These are phyloP conservation scores for Drosophila formosana DNA, from an alignment of 2,888 invertebrate genomes.

Conservation along the genomic window DNA sequence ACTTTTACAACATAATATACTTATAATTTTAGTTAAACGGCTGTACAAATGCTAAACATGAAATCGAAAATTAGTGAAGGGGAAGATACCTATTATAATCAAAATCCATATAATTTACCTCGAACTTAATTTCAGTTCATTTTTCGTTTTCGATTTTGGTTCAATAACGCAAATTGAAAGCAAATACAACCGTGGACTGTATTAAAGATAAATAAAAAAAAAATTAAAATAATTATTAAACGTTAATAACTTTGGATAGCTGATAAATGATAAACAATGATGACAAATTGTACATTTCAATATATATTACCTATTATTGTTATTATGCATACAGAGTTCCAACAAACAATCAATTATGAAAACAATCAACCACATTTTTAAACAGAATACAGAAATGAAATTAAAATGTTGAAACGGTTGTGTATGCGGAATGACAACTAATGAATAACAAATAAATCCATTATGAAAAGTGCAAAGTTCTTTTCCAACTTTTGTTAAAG, in stretches of 20 bases:
- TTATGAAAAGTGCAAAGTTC: conserved; percentile 13
- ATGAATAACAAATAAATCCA: conserved; percentile 32
- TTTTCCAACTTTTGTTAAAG: conserved; percentile 20
- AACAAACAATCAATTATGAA: conserved; percentile 75
- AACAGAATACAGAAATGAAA: conserved; percentile 29
- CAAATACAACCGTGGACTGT: conserved; percentile 54
- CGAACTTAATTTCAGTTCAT: conserved; percentile 4
- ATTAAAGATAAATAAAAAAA: conserved; percentile 32
- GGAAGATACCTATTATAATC: conserved; percentile 22
- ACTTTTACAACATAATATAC: conserved; percentile 31
- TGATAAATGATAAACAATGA: conserved; percentile 14
- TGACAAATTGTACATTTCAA: conserved; percentile 19
- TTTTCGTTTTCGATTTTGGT: conserved; percentile 4
- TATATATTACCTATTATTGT: conserved; percentile 37
- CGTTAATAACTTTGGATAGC: conserved; percentile 7
- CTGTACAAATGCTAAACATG: conserved; percentile 57
- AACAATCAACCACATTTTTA: conserved; percentile 77
- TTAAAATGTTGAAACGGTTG: conserved; percentile 63
- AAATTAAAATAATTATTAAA: conserved; percentile 9
- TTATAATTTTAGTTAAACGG: conserved; percentile 41
- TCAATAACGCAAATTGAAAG: conserved; percentile 14
- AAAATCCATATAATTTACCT: conserved; percentile 24
- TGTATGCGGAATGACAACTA: conserved; percentile 53
- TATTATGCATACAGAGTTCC: conserved; percentile 54
- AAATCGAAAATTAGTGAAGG: conserved; percentile 25